A percentile compares a stretch with the other conserved stretches of the same genome.
phyloP scores from a whole-genome alignment of 2,888 invertebrate genomes.

The Didymodactylos carnosus region DNA sequence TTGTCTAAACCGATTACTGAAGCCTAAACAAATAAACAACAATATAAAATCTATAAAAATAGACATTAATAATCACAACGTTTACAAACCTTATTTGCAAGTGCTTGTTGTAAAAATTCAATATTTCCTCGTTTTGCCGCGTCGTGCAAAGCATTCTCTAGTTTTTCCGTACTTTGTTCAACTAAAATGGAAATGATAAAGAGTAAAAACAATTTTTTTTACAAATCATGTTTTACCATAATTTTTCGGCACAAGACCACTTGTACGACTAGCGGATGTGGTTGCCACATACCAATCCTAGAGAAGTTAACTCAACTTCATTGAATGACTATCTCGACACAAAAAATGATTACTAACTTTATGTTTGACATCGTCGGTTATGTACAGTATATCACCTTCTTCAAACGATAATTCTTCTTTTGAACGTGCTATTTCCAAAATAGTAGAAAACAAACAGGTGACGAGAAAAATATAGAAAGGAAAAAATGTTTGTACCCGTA shows the following conservation, averaged over 20 bases:
- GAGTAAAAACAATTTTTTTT: neutral
- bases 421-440: constrained; percentile 22
- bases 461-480: no score
- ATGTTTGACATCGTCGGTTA: constrained; percentile 39
- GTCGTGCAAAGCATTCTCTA: constrained; percentile 46
- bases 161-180: constrained; percentile 41
- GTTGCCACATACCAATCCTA: constrained; percentile 43
- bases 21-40: constrained; percentile 25
- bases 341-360: no score
- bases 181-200: constrained; percentile 31
- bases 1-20: constrained; percentile 47
- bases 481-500: neutral
- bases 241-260: constrained; percentile 44
- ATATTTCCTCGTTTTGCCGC: constrained; percentile 47
- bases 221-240: constrained; percentile 37
- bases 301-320: no score
- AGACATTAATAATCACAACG: constrained; percentile 14
- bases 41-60: neutral
- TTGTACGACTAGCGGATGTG: constrained; percentile 37
- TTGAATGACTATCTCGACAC: no score
- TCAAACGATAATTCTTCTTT: constrained; percentile 45
- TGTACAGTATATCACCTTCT: constrained; percentile 46
- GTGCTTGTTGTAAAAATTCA: constrained; percentile 42
- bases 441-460: neutral
- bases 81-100: constrained; percentile 44